Base-by-base conservation (phyloP, 2,113 vertebrate species). In the Aleadryas rufinucha region DNA sequence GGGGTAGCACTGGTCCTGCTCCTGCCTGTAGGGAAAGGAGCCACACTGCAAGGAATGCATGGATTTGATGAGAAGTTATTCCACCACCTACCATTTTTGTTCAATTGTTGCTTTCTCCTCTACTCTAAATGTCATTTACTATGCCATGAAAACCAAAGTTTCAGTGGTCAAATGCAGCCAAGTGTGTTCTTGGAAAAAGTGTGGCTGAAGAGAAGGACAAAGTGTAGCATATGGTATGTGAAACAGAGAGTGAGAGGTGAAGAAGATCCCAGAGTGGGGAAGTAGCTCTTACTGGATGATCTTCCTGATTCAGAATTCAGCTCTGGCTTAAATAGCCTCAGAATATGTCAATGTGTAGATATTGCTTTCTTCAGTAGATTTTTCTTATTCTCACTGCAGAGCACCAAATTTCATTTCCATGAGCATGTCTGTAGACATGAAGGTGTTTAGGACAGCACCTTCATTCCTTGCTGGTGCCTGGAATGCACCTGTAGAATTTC, bases 171-270 rank as follows among this genome's bases (percentile, higher is more conserved):
- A 75, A 47, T 50, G 42, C 33, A 83, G 61, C 3, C 60, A 78
- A 70, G 31, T 28, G 37, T 4, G 22, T 83, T 75, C 65, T 71
- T 50, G 9, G 50, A 28, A 39, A 35, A 71, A 37, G 19, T 26
- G 26, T 26, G 30, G 65, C 42, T 57, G n/a, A 82, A 74, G 39
- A 61, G 37, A 87, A 90, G 49, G 35, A 33, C 28, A 50, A 80
- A 87, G 4, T 24, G 35, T 68, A 45, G 31, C 23, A 49, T 0
- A 0, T 2, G 4, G 9, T 4, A 28, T 20, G 9, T 59, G 53
- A 80, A 89, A 59, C 27, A 53, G 33, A 61, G 22, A 11, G 8
- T 2, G 3, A 71, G n/a, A 57, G 7, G 10, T 31, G 20, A 79
- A 88, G 17, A 22, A 49, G n/a, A 53, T 39, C 20, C 27, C 8